phyloP scores from a whole-genome alignment of 2,113 vertebrate genomes.

The Gallinago jamesoni region DNA sequence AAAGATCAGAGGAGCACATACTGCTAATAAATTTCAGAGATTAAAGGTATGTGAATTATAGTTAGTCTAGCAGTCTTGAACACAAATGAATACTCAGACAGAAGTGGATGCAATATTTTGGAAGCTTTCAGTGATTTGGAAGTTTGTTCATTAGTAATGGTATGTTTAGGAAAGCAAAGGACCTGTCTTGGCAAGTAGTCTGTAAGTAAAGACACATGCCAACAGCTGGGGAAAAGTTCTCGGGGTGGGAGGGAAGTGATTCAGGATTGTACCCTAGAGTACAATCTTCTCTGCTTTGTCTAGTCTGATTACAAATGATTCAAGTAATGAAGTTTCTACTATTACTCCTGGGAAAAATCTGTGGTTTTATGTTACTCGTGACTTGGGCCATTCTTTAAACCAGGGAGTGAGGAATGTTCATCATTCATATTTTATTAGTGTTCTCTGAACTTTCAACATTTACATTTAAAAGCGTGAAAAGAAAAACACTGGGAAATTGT shows the following conservation, averaged over 20 bases:
- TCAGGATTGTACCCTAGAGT: background rate
- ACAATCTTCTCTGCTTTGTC: background rate
- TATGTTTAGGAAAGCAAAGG: background rate
- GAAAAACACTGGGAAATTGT: background rate
- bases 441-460: conserved; percentile 18
- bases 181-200: background rate
- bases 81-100: background rate
- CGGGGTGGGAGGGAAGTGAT: background rate
- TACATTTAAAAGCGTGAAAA: background rate
- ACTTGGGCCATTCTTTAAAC: background rate
- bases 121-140: background rate
- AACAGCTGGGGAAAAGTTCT: background rate
- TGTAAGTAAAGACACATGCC: background rate
- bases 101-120: background rate
- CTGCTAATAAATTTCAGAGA: background rate
- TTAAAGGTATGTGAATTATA: background rate
- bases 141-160: background rate
- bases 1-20: background rate
- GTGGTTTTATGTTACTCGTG: conserved; percentile 7
- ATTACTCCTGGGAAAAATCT: conserved; percentile 36
- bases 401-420: background rate
- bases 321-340: background rate
- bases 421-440: background rate
- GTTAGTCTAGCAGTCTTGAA: background rate
- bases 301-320: conserved; percentile 24